A percentile compares a stretch with the other conserved stretches of the same genome.
phyloP scores from a whole-genome alignment of 2,113 vertebrate species.

The Xenopus tropicalis region DNA sequence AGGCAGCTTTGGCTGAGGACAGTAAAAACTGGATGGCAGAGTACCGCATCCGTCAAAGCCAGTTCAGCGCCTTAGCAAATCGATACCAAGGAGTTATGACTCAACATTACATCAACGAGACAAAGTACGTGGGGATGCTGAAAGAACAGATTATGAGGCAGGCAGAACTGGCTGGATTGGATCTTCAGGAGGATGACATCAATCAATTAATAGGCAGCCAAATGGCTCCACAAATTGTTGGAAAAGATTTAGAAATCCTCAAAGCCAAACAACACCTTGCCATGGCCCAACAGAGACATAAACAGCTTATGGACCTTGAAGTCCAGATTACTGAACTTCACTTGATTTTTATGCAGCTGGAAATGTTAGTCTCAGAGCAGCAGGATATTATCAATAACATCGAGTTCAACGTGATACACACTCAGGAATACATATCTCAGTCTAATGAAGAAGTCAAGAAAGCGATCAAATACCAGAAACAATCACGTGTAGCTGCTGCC shows the following conservation, averaged over 20 bases:
- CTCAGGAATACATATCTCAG: slow-evolving; percentile 53
- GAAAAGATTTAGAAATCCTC: slow-evolving; percentile 52
- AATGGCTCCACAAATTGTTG: slow-evolving; percentile 49
- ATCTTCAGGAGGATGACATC: slow-evolving; percentile 48
- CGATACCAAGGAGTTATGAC: slow-evolving; percentile 46
- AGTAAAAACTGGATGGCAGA: slow-evolving; percentile 28
- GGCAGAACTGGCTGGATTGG: slow-evolving; percentile 55
- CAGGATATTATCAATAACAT: slow-evolving; percentile 56
- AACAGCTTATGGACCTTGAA: slow-evolving; percentile 62
- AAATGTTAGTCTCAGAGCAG: slow-evolving; percentile 54
- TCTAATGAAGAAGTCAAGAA: slow-evolving; percentile 54
- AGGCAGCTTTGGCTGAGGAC: slow-evolving; percentile 9
- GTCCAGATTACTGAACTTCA: slow-evolving; percentile 55
- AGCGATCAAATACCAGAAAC: slow-evolving; percentile 51
- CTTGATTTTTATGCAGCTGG: slow-evolving; percentile 57
- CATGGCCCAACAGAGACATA: slow-evolving; percentile 50
- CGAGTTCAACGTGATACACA: slow-evolving; percentile 56
- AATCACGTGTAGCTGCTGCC: slow-evolving; percentile 48
- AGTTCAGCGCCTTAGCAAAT: slow-evolving; percentile 52
- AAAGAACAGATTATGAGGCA: slow-evolving; percentile 60
- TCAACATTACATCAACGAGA: slow-evolving; percentile 54
- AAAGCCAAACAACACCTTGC: slow-evolving; percentile 50
- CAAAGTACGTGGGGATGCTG: slow-evolving; percentile 50
- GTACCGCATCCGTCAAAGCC: slow-evolving; percentile 50
- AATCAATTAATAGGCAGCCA: slow-evolving; percentile 49